A percentile compares a stretch with the other conserved stretches of the same genome.
phyloP scores from a whole-genome alignment of 2,888 invertebrate genomes.

The Ptilodon capucinus region DNA sequence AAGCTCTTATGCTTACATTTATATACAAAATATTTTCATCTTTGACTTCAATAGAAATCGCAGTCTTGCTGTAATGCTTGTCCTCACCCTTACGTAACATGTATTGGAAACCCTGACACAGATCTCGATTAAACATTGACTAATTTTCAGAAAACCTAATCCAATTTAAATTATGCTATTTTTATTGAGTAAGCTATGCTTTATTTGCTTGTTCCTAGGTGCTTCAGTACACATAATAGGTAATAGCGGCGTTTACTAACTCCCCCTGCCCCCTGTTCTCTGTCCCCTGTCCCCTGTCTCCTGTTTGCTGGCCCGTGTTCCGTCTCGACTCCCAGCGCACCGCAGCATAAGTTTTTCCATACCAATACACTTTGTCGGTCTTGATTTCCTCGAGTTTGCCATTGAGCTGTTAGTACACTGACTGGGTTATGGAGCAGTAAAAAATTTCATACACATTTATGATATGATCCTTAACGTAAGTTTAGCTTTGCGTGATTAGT shows the following conservation, averaged over 20 bases:
- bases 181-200: too few species aligned
- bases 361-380: slow-evolving; percentile 33
- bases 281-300: background rate
- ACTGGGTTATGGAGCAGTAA: too few species aligned
- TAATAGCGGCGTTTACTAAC: slow-evolving; percentile 14
- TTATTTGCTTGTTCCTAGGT: background rate
- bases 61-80: too few species aligned
- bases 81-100: too few species aligned
- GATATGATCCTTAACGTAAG: too few species aligned
- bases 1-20: background rate
- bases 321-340: background rate
- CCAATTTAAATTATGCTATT: too few species aligned
- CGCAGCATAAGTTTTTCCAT: slow-evolving; percentile 31
- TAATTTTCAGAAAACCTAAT: too few species aligned
- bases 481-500: too few species aligned
- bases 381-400: slow-evolving; percentile 29
- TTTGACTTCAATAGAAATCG: too few species aligned
- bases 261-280: background rate
- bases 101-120: too few species aligned
- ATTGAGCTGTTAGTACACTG: slow-evolving; percentile 8
- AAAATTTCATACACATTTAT: too few species aligned
- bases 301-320: background rate
- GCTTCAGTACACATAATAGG: slow-evolving; percentile 27
- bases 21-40: background rate
- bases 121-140: too few species aligned